Base-by-base conservation (phyloP, 2,797 vertebrate species). In the Euphonia xanthogaster region DNA sequence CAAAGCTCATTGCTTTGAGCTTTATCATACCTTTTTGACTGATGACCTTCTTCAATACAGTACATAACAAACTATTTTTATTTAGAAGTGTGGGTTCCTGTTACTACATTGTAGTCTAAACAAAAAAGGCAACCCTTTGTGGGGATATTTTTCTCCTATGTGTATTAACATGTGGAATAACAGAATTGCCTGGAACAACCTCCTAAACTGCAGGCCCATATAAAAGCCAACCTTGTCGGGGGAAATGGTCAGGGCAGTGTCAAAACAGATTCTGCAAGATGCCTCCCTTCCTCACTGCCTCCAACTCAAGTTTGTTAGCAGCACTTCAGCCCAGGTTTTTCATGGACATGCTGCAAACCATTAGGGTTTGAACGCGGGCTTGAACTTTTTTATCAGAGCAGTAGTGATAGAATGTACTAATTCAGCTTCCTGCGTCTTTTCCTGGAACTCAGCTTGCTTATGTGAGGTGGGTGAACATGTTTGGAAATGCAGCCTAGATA, bases 1-100 rank as follows among this genome's bases (percentile, higher is more conserved):
- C 71, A 85, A 96, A 82, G 58, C 54, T 77, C 51, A 45, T 81
- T 93, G 22, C 61, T 95, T 83, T 90, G 47, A 92, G 71, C n/a
- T 93, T 85, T 84, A 6, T 84, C 6, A 5, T 82, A 45, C 28
- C 31, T 86, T 94, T 83, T 90, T 7, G 11, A 67, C 75, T 73
- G 33, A n/a, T 31, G 1, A 62, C 48, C 35, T 82, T 35, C 14
- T 95, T 86, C 86, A 72, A 20, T 76, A 35, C 16, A 44, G 19
- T 33, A 22, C 15, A 25, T 39, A 47, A 70, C 33, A 70, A 94
- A 75, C 27, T 73, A 8, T 42, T 91, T 72, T 88, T 63, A 42
- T 92, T 71, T 92, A 63, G 45, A 80, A 94, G 35, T 60, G 19
- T 81, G 25, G 62, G 74, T 88, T 94, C 60, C 88, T 35, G 17